Evolutionary conservation across 1,140 invertebrate species (phyloP).

Genomic region (Homarus americanus): DNA sequence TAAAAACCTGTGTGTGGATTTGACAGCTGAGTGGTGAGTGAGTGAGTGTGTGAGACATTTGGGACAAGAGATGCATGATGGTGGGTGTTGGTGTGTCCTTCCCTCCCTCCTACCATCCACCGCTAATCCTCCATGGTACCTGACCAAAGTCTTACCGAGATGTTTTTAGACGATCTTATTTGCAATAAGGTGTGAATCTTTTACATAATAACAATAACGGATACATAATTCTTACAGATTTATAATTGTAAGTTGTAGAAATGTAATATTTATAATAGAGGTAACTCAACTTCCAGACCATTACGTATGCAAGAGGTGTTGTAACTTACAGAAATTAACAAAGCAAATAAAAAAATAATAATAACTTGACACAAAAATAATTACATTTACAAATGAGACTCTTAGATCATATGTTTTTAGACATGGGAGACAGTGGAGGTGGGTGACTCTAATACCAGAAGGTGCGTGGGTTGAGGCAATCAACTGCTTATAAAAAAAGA

Average conservation of each 20-base stretch:
- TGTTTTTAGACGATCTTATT: not conserved
- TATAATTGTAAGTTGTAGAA: too few species aligned
- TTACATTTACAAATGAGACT: not conserved
- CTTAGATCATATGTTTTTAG: not conserved
- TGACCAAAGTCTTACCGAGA: too few species aligned
- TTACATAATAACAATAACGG: too few species aligned
- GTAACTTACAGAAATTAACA: not conserved
- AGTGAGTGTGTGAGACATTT: too few species aligned
- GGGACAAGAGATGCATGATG: too few species aligned
- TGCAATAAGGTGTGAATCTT: too few species aligned
- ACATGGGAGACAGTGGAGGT: not conserved
- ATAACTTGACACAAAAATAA: not conserved
- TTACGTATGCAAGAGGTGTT: slow-evolving; percentile 1
- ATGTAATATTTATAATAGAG: not conserved
- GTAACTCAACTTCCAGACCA: slow-evolving; percentile 19
- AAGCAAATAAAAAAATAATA: not conserved
- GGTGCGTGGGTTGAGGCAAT: not conserved
- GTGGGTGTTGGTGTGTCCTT: too few species aligned
- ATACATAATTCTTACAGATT: not conserved
- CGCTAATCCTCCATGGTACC: too few species aligned
- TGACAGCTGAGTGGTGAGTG: not conserved
- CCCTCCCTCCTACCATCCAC: too few species aligned
- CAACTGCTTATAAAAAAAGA: slow-evolving; percentile 20
- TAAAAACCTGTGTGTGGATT: not conserved
- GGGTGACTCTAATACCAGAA: not conserved